Evolutionary conservation across 2,888 invertebrate genomes (phyloP).

Genomic region (Nematopogon swammerdamellus): DNA sequence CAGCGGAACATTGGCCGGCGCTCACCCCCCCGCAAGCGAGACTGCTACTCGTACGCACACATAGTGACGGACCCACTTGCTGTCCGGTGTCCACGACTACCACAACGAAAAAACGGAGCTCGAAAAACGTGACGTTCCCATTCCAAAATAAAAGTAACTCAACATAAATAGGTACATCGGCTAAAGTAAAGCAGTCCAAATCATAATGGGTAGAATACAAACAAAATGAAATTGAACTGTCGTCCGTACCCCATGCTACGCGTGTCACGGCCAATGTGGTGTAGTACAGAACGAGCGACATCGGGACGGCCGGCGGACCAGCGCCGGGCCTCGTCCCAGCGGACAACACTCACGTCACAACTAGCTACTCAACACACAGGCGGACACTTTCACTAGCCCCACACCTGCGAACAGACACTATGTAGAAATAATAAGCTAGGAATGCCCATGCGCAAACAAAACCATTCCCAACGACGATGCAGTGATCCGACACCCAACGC

Average conservation of each 20-base stretch:
- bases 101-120: not conserved
- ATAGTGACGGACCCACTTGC: not conserved
- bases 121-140: conserved; percentile 3
- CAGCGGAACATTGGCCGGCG: not conserved
- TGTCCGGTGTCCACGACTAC: not conserved
- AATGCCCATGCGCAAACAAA: conserved; percentile 52
- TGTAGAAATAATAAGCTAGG: conserved; percentile 41
- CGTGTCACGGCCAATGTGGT: conserved; percentile 5
- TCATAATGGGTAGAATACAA: not conserved
- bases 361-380: conserved; percentile 31
- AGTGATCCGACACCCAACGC: conserved; percentile 43
- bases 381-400: conserved; percentile 25
- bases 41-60: too few species aligned
- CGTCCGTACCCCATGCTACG: conserved; percentile 7
- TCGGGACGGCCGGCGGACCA: not conserved
- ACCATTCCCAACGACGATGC: conserved; percentile 48
- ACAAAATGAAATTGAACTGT: not conserved
- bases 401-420: conserved; percentile 42
- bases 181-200: conserved; percentile 9
- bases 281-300: conserved; percentile 9
- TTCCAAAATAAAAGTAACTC: conserved; percentile 1
- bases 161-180: conserved; percentile 1
- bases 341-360: conserved; percentile 22
- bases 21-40: too few species aligned
- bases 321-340: not conserved